Evolutionary conservation across 2,888 invertebrate species (phyloP).

Genomic region (Tetranychus piercei): DNA sequence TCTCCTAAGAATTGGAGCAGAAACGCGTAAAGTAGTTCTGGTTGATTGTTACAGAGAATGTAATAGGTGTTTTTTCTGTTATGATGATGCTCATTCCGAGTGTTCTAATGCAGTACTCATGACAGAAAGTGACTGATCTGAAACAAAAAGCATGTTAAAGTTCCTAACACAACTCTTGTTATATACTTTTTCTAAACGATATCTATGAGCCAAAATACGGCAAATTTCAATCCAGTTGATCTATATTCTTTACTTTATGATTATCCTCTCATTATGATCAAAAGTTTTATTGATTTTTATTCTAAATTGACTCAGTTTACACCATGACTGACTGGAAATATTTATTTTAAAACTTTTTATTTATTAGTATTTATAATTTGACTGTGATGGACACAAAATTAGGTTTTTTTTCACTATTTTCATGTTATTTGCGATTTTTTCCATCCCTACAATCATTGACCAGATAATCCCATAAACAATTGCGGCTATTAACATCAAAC

Average conservation of each 20-base stretch:
- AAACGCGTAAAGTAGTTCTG: not conserved
- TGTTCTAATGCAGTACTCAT: not conserved
- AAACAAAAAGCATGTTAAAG: not conserved
- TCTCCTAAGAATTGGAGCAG: not conserved
- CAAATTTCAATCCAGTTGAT: too few species aligned
- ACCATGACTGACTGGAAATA: too few species aligned
- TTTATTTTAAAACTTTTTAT: too few species aligned
- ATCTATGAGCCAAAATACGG: too few species aligned
- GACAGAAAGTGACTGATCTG: not conserved
- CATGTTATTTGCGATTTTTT: not conserved
- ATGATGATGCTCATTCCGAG: not conserved
- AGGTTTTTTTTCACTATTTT: not conserved
- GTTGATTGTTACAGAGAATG: not conserved
- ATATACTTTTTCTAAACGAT: too few species aligned
- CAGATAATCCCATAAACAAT: conserved; percentile 9
- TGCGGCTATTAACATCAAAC: not conserved
- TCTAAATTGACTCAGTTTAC: too few species aligned
- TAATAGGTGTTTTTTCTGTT: not conserved
- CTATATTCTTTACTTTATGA: too few species aligned
- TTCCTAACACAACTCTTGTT: not conserved
- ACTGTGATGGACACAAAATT: not conserved
- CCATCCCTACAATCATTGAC: not conserved
- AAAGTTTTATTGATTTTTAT: too few species aligned
- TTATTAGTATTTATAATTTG: not conserved
- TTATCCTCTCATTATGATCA: too few species aligned